Conservation (phyloP, 2,888 invertebrate genomes). For the Orgyia antiqua region DNA sequence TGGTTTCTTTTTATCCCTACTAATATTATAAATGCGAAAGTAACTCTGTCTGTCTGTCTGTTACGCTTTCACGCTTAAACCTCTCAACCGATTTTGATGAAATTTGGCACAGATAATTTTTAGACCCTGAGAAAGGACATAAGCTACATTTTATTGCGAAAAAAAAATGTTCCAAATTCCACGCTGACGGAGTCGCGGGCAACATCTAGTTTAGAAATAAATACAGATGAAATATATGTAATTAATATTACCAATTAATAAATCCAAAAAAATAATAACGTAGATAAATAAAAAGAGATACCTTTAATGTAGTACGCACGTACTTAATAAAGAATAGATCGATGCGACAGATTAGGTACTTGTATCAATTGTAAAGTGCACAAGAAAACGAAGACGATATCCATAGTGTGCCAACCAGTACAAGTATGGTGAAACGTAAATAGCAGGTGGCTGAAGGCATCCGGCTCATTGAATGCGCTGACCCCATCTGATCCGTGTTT, state of each 20-base stretch:
- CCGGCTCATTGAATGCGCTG: constrained; percentile 76
- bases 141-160: too few relatives aligned
- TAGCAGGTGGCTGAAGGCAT: constrained; percentile 73
- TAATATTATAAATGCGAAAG: too few relatives aligned
- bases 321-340: constrained; percentile 13
- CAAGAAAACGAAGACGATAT: constrained; percentile 56
- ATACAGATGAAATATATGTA: not conserved
- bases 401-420: constrained; percentile 72
- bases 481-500: constrained; percentile 73
- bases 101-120: too few relatives aligned
- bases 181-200: too few relatives aligned
- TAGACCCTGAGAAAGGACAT: too few relatives aligned
- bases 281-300: constrained; percentile 2
- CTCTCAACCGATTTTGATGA: too few relatives aligned
- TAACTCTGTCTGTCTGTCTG: too few relatives aligned
- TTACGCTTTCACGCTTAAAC: too few relatives aligned
- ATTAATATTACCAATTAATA: not conserved
- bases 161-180: too few relatives aligned
- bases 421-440: constrained; percentile 72
- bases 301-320: constrained; percentile 14
- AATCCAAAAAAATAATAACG: not conserved
- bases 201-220: constrained; percentile 3
- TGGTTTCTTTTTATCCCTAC: too few relatives aligned
- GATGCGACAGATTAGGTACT: constrained; percentile 24
- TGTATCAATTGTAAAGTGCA: constrained; percentile 31